Evolutionary conservation across 2,797 vertebrate genomes (phyloP).

Genomic region (Halcyon badia): DNA sequence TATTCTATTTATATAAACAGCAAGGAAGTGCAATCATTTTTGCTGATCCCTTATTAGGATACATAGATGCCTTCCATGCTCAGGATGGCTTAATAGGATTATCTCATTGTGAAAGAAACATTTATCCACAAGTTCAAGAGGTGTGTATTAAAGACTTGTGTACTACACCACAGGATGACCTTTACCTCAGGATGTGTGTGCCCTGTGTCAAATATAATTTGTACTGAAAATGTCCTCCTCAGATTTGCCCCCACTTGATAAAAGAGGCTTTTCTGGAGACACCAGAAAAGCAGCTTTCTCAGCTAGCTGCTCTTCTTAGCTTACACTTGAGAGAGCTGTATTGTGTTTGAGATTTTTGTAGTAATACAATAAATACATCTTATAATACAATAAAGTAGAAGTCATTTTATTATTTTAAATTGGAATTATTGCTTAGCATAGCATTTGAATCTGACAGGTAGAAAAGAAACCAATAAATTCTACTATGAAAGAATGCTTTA

Average conservation of each 20-base stretch:
- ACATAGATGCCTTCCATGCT: not conserved
- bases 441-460: not conserved
- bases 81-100: slow-evolving; percentile 34
- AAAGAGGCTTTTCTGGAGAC: not conserved
- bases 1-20: not conserved
- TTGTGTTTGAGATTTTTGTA: not conserved
- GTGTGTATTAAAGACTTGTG: not conserved
- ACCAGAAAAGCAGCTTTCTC: not conserved
- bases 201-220: not conserved
- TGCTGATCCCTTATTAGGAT: not conserved
- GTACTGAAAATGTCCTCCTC: not conserved
- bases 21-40: not conserved
- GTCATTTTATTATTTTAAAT: not conserved
- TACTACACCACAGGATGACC: not conserved
- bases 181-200: not conserved
- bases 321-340: not conserved
- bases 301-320: not conserved
- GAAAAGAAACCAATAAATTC: not conserved
- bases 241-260: not conserved
- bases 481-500: not conserved
- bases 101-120: slow-evolving; percentile 23
- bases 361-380: not conserved
- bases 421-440: not conserved
- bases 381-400: not conserved
- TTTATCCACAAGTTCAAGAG: slow-evolving; percentile 14